Evolutionary conservation across 2,113 vertebrate species (phyloP).

Genomic region (Melanerpes formicivorus): DNA sequence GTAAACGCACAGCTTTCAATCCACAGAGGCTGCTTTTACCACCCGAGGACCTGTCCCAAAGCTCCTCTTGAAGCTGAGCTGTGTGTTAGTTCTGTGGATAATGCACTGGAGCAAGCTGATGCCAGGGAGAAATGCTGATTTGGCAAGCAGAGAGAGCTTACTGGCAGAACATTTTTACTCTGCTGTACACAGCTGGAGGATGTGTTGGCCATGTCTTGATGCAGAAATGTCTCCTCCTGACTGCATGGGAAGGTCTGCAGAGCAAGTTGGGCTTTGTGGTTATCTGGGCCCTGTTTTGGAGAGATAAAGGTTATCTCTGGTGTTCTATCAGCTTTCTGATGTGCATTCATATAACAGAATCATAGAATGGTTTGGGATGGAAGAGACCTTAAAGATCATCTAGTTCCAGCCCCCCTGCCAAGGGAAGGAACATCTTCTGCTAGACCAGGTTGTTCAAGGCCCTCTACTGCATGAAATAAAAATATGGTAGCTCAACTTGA

Average conservation of each 20-base stretch:
- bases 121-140: background rate
- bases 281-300: background rate
- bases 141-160: background rate
- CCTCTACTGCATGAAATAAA: background rate
- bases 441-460: too few species aligned
- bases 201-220: background rate
- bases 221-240: background rate
- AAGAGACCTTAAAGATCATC: too few species aligned
- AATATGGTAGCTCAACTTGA: background rate
- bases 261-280: background rate
- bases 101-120: background rate
- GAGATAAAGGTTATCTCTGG: background rate
- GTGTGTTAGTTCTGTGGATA: background rate
- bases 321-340: background rate
- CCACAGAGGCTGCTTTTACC: background rate
- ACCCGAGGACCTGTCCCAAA: background rate
- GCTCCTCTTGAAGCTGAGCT: background rate
- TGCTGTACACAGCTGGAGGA: background rate
- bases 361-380: too few species aligned
- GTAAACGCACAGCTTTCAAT: rapidly evolving
- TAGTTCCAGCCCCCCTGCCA: too few species aligned
- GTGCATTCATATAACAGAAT: background rate
- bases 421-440: too few species aligned
- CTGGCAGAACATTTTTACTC: background rate
- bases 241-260: background rate